Conservation (phyloP, 2,113 vertebrate genomes). For the Echinops telfairi region DNA sequence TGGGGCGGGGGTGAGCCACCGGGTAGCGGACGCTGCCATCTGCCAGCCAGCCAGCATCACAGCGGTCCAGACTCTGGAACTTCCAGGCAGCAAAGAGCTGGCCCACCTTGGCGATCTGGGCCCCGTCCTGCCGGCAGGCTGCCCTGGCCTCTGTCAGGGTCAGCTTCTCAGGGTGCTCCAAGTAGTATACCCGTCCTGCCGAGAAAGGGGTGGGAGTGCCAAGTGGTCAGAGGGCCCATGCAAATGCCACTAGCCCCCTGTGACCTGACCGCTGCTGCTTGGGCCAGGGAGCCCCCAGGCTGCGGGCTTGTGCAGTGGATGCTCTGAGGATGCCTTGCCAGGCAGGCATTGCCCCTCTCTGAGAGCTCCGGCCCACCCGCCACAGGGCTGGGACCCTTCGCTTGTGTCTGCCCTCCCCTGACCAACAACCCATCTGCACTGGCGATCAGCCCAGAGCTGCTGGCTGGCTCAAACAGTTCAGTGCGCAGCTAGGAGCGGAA, state of each 20-base stretch:
- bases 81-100: slow-evolving; percentile 95
- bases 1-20: slow-evolving; percentile 87
- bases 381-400: background rate
- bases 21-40: slow-evolving; percentile 95
- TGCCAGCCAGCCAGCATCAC: slow-evolving; percentile 94
- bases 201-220: background rate
- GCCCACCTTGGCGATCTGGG: slow-evolving; percentile 92
- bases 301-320: no score
- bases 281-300: background rate
- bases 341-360: no score
- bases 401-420: background rate
- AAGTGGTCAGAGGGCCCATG: background rate
- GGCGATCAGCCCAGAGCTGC: background rate
- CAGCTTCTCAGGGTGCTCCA: slow-evolving; percentile 85
- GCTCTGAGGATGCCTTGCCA: background rate
- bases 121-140: slow-evolving; percentile 88
- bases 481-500: background rate
- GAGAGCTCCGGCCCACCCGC: background rate
- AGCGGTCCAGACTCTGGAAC: slow-evolving; percentile 91
- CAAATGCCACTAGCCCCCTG: no score
- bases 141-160: slow-evolving; percentile 91
- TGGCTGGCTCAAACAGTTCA: background rate
- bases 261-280: background rate
- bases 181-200: slow-evolving; percentile 92
- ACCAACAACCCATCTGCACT: background rate